Percentiles rank a stretch among this genome's conserved stretches.
Conservation (phyloP, 2,888 invertebrate species). For the Herminia tarsipennalis region DNA sequence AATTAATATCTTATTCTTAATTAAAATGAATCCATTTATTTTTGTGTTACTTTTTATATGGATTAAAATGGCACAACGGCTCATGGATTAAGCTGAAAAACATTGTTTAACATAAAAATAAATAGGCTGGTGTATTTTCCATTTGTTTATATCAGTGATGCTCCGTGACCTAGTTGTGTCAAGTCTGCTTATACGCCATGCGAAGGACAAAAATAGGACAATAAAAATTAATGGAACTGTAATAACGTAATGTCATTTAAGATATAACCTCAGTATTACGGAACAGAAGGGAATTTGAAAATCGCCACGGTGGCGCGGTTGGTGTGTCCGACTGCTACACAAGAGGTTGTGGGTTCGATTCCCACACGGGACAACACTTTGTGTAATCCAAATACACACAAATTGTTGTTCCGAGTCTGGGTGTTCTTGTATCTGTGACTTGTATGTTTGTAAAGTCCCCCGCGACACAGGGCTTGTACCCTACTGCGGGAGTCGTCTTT, state of each 20-base stretch:
- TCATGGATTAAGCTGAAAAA: constrained; percentile 49
- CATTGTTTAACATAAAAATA: constrained; percentile 44
- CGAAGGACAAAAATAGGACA: constrained; percentile 29
- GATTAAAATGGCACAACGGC: constrained; percentile 47
- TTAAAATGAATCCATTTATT: constrained; percentile 17
- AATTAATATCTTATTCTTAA: neutral
- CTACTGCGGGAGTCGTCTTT: too few species aligned
- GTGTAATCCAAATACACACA: too few species aligned
- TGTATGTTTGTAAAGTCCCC: too few species aligned
- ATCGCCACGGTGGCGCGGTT: too few species aligned
- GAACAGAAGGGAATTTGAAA: too few species aligned
- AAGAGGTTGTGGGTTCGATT: too few species aligned
- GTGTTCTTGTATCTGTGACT: too few species aligned
- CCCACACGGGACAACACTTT: too few species aligned
- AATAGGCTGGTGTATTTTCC: constrained; percentile 21
- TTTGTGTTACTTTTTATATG: constrained; percentile 30
- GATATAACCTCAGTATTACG: too few species aligned
- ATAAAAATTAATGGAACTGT: constrained; percentile 25
- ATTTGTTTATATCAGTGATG: constrained; percentile 38
- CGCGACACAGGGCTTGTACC: too few species aligned
- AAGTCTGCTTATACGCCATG: constrained; percentile 26
- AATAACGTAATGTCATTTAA: neutral
- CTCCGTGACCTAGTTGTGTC: constrained; percentile 31
- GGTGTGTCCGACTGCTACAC: too few species aligned
- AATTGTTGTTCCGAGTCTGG: too few species aligned